Percentiles rank a stretch among this genome's conserved stretches.
Evolutionary conservation across 1,140 invertebrate species (phyloP).

Genomic region (Heliconius melpomene): DNA sequence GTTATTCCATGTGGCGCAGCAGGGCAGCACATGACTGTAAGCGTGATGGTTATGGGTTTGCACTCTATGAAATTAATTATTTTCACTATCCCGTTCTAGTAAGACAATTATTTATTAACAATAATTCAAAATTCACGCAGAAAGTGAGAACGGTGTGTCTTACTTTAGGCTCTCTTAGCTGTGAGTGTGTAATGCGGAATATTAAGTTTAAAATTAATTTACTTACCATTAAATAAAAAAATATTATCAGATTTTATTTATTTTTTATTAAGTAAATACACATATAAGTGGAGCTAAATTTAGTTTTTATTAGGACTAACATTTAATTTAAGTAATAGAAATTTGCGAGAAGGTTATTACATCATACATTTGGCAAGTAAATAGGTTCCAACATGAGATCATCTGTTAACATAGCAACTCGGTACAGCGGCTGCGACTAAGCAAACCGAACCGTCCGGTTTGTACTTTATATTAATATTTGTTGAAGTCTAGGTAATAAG

Average conservation of each 20-base stretch:
- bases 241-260: not conserved
- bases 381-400: constrained; percentile 7
- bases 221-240: not conserved
- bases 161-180: no score
- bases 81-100: no score
- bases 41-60: no score
- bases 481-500: not conserved
- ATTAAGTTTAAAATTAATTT: no score
- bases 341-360: not conserved
- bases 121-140: no score
- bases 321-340: not conserved
- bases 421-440: not conserved
- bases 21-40: no score
- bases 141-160: no score
- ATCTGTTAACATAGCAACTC: constrained; percentile 11
- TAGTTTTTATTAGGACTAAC: not conserved
- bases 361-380: constrained; percentile 8
- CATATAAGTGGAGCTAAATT: not conserved
- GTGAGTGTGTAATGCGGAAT: no score
- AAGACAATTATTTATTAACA: no score
- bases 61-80: no score
- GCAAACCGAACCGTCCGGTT: not conserved
- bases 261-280: not conserved
- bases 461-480: not conserved
- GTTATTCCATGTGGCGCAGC: no score